These are phyloP conservation scores for Leucoma salicis DNA, from an alignment of 2,888 invertebrate species.

Conservation along the genomic window DNA sequence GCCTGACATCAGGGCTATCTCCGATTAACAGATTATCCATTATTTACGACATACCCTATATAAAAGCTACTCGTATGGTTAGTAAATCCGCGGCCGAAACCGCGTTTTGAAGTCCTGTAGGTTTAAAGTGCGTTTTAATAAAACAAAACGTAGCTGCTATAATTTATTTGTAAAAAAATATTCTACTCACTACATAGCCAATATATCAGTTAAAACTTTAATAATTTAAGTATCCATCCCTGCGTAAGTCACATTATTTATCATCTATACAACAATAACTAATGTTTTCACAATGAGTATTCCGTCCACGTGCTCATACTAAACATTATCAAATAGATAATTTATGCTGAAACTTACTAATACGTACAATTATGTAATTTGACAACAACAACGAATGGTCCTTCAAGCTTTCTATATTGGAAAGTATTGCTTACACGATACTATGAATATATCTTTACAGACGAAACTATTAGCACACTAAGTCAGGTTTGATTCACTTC, in stretches of 20 bases:
- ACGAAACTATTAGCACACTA: slow-evolving; percentile 37
- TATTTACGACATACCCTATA: no score
- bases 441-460: slow-evolving; percentile 43
- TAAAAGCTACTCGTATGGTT: no score
- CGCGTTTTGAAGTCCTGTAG: no score
- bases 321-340: slow-evolving; percentile 70
- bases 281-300: slow-evolving; percentile 79
- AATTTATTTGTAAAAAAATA: slow-evolving; percentile 88
- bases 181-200: slow-evolving; percentile 86
- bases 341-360: slow-evolving; percentile 78
- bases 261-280: slow-evolving; percentile 81
- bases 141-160: slow-evolving; percentile 74
- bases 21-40: no score
- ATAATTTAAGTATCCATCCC: slow-evolving; percentile 84
- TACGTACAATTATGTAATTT: slow-evolving; percentile 54
- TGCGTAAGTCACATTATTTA: slow-evolving; percentile 83
- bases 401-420: slow-evolving; percentile 67
- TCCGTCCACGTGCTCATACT: slow-evolving; percentile 60
- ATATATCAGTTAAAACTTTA: slow-evolving; percentile 83
- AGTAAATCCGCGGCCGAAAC: no score
- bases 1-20: no score
- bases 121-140: no score
- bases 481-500: slow-evolving; percentile 36
- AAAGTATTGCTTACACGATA: slow-evolving; percentile 55
- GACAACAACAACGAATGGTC: slow-evolving; percentile 74